These are phyloP conservation scores for Alca torda DNA, from an alignment of 2,797 vertebrate genomes.

Conservation along the genomic window DNA sequence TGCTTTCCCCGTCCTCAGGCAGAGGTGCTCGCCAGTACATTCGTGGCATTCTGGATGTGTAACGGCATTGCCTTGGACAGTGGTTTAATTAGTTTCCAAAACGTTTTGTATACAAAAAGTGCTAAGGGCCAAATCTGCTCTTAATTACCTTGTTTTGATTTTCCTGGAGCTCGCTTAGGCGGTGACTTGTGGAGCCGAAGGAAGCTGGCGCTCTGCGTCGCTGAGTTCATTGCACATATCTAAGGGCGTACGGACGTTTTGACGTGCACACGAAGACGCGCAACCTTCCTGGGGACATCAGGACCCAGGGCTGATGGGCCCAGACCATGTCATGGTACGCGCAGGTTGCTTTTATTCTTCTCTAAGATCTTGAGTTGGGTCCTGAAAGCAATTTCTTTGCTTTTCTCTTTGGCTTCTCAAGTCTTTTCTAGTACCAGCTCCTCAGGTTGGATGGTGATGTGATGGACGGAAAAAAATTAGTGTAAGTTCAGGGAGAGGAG, in stretches of 20 bases:
- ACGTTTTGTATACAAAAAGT: not conserved
- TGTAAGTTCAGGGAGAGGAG: not conserved
- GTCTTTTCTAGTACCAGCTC: not conserved
- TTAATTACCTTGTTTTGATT: conserved; percentile 3
- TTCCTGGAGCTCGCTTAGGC: not conserved
- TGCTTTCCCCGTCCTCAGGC: not conserved
- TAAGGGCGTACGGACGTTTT: not conserved
- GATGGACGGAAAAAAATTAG: not conserved
- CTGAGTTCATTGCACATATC: not conserved
- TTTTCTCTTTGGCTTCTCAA: not conserved
- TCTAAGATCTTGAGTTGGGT: not conserved
- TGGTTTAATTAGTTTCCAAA: not conserved
- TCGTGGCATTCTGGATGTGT: not conserved
- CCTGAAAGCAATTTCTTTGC: not conserved
- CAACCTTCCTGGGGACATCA: not conserved
- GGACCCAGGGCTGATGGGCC: not conserved
- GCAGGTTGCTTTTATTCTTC: not conserved
- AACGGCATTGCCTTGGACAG: not conserved
- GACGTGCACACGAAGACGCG: rapidly evolving
- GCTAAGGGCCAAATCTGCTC: conserved; percentile 13
- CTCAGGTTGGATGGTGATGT: not conserved
- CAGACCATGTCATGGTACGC: rapidly evolving
- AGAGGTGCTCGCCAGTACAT: not conserved
- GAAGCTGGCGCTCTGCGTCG: not conserved
- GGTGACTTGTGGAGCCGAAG: not conserved